Conservation (phyloP, 2,797 vertebrate species). For the Gymnodraco acuticeps region DNA sequence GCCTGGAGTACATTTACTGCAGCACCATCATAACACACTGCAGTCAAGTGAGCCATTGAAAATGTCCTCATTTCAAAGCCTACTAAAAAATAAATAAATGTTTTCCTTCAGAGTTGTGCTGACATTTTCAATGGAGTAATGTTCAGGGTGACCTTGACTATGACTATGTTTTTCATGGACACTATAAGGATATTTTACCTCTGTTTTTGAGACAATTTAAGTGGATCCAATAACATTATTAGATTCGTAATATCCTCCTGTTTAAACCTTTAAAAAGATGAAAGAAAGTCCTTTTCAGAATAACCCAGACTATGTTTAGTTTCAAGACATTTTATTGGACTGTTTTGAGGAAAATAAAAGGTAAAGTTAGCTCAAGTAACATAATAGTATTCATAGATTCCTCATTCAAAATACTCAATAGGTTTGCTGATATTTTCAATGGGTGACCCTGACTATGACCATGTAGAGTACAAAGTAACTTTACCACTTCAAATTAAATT, state of each 20-base stretch:
- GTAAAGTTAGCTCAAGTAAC: no score
- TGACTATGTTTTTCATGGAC: neutral
- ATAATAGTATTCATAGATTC: no score
- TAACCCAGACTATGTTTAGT: neutral
- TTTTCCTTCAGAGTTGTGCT: neutral
- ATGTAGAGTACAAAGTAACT: no score
- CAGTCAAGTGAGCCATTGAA: neutral
- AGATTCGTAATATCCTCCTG: neutral
- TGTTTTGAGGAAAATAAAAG: no score
- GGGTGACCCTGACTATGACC: no score
- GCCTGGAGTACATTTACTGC: neutral
- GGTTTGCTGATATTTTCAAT: no score
- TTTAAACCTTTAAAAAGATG: no score
- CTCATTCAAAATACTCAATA: no score
- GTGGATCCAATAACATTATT: neutral
- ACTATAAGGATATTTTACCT: neutral
- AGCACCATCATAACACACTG: neutral
- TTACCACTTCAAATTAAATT: neutral
- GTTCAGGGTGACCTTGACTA: neutral
- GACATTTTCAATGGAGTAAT: neutral
- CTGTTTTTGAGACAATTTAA: neutral
- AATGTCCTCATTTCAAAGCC: neutral
- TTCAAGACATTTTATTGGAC: no score
- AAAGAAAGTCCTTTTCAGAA: neutral
- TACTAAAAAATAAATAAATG: neutral